Conservation (phyloP, 2,888 invertebrate species). For the Aspidapion aeneum region DNA sequence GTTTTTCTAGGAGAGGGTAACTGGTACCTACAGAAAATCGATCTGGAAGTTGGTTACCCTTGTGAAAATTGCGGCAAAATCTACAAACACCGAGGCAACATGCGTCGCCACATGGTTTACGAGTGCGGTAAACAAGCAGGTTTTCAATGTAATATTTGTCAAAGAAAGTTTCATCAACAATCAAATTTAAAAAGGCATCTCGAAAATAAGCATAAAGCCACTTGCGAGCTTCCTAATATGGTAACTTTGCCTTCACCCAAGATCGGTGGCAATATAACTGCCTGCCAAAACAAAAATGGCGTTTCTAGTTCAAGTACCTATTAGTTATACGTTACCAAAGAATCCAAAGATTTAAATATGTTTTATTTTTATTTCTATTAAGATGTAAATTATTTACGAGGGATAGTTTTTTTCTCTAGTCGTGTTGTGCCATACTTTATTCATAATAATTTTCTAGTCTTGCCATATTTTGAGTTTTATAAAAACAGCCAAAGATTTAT, state of each 20-base stretch:
- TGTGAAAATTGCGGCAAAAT: constrained; percentile 76
- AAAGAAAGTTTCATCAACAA: constrained; percentile 57
- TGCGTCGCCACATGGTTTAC: constrained; percentile 67
- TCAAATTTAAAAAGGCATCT: constrained; percentile 48
- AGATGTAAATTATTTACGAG: background rate
- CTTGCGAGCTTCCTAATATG: background rate
- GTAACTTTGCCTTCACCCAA: constrained; percentile 30
- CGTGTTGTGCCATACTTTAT: constrained; percentile 9
- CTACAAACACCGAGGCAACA: constrained; percentile 76
- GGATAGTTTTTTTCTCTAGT: background rate
- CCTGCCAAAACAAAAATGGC: constrained; percentile 32
- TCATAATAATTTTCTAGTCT: background rate
- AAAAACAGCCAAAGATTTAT: background rate
- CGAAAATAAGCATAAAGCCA: constrained; percentile 40
- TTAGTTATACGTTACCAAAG: background rate
- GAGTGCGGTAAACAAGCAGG: constrained; percentile 52
- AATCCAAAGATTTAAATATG: background rate
- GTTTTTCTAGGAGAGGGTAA: constrained; percentile 44
- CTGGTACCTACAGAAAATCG: constrained; percentile 41
- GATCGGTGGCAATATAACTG: constrained; percentile 40
- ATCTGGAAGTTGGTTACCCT: constrained; percentile 41
- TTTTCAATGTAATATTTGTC: constrained; percentile 46
- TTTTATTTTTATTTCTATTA: background rate
- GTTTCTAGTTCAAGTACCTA: constrained; percentile 19
- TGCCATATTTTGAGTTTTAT: background rate